These are phyloP conservation scores for Ochotona princeps DNA, from an alignment of 2,113 vertebrate genomes.

Conservation along the genomic window DNA sequence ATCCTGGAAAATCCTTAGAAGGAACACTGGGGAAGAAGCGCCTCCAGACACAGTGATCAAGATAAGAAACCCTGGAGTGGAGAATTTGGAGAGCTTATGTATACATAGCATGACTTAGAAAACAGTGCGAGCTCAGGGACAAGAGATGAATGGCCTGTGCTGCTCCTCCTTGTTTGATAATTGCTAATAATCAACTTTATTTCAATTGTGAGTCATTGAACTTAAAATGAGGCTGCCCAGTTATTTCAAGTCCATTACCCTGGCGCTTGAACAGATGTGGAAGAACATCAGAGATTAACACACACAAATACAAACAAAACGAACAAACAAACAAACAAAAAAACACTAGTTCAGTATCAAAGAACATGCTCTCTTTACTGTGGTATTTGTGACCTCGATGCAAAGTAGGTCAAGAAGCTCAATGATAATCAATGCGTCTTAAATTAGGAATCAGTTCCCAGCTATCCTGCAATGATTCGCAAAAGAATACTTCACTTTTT, in stretches of 20 bases:
- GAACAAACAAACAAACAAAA: too few species aligned
- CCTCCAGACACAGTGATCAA: neutral
- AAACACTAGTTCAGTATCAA: slow-evolving; percentile 26
- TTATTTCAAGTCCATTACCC: slow-evolving; percentile 42
- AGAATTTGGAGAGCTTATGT: neutral
- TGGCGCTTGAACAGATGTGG: neutral
- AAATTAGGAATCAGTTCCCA: slow-evolving; percentile 60
- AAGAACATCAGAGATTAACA: neutral
- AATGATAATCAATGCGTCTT: slow-evolving; percentile 60
- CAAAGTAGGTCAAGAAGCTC: slow-evolving; percentile 55
- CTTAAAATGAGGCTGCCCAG: neutral
- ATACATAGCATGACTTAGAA: neutral
- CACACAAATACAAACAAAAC: neutral
- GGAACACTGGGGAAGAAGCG: neutral
- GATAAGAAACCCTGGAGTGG: neutral
- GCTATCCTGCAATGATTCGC: slow-evolving; percentile 44
- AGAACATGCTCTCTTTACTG: neutral
- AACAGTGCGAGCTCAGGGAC: neutral
- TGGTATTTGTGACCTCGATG: neutral
- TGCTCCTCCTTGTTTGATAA: neutral
- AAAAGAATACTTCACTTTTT: slow-evolving; percentile 33
- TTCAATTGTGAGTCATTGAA: slow-evolving; percentile 9
- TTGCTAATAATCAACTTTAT: neutral
- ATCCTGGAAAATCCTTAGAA: neutral
- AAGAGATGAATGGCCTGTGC: neutral